phyloP scores from a whole-genome alignment of 2,113 vertebrate species.

The Pardalotus punctatus region DNA sequence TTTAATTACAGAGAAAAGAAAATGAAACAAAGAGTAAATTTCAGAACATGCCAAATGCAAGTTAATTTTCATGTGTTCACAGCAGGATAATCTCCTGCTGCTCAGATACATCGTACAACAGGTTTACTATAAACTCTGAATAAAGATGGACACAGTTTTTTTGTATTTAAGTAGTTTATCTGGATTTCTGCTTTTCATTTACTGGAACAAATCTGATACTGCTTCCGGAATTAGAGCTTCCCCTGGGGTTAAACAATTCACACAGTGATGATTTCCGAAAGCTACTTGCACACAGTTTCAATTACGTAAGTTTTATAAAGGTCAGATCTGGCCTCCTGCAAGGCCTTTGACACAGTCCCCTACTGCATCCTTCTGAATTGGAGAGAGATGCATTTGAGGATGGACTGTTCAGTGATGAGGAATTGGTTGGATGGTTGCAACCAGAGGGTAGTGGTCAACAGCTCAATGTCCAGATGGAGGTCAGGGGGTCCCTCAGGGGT shows the following conservation, averaged over 20 bases:
- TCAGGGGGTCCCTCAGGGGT: neutral
- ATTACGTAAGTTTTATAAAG: neutral
- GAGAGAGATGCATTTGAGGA: neutral
- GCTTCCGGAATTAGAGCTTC: neutral
- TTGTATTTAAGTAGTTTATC: neutral
- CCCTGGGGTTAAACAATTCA: neutral
- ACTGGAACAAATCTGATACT: neutral
- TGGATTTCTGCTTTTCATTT: slow-evolving; percentile 26
- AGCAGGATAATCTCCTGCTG: neutral
- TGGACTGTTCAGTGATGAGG: neutral
- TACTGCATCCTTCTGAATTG: neutral
- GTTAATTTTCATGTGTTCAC: neutral
- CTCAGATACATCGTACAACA: rapidly evolving
- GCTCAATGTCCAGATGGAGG: neutral
- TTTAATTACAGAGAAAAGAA: neutral
- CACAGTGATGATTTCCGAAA: neutral
- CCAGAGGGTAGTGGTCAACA: neutral
- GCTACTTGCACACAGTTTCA: neutral
- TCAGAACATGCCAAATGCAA: neutral
- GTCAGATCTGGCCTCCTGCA: neutral
- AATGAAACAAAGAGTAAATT: neutral
- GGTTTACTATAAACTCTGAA: neutral
- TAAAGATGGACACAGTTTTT: neutral
- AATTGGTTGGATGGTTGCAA: neutral
- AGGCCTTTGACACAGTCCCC: neutral